Evolutionary conservation across 2,888 invertebrate species (phyloP), one percentile per base, ranked within the genome.

Genomic region (Chrysolina haemoptera): DNA sequence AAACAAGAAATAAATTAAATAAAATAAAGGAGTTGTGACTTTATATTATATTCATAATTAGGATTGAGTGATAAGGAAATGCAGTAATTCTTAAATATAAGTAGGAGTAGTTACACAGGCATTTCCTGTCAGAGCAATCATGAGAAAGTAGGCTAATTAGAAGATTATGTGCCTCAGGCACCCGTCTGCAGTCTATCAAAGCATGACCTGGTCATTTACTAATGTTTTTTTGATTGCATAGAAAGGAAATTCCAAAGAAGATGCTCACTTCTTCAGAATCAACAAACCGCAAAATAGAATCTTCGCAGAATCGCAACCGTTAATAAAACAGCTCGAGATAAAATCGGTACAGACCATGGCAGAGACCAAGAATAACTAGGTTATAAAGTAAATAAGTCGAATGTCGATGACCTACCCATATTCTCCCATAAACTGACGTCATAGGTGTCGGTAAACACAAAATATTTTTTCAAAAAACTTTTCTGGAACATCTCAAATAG

Each of bases 321-420:
- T 53, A 1, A 12, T 12, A 20, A 20, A 53, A 10, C 20, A 16
- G 48, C 16, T 48, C n/a, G 9, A 16, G 53, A 53, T 53, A 20
- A 53, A 53, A 53, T 22, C 53, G 20, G 53, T 20, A 20, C 64
- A 46, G 64, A 43, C 65, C 41, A 63, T 43, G 65, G 65, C 43
- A 65, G 20, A 65, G 70, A 46, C 63, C 70, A 70, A 70, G 70
- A 70, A 59, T 59, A 59, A 63, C 70, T 70, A 70, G 70, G 70
- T 70, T 70, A 70, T 22, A 59, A 35, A 50, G 67, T 53, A 67
- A 67, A 67, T 41, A 67, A 50, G 53, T 53, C 22, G 50, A 43
- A 62, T 43, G 70, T 70, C 70, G 63, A 63, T 70, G 70, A 70
- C 70, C 70, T 53, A 70, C 70, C 62, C 63, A 70, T 64, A 70